A percentile compares a stretch with the other conserved stretches of the same genome.
Evolutionary conservation across 2,888 invertebrate genomes (phyloP).

Genomic region (Lydus trimaculatus): DNA sequence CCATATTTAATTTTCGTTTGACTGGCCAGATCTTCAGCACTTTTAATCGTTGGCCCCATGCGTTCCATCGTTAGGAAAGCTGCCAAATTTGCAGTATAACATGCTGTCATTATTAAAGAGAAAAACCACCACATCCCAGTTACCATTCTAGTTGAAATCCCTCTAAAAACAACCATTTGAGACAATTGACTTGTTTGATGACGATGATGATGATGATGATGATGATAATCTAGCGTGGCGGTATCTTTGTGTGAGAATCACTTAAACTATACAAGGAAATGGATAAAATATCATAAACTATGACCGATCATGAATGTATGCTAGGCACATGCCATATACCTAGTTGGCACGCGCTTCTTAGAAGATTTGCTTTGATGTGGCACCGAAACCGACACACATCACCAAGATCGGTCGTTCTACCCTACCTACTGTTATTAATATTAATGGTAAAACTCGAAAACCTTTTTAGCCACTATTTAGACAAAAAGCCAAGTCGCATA

Average conservation of each 20-base stretch:
- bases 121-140: constrained; percentile 95
- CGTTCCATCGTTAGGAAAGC: constrained; percentile 91
- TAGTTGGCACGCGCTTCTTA: constrained; percentile 55
- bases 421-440: constrained; percentile 38
- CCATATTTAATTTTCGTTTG: constrained; percentile 98
- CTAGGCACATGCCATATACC: constrained; percentile 48
- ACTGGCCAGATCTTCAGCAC: constrained; percentile 89
- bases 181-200: constrained; percentile 4
- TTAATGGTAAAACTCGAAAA: constrained; percentile 35
- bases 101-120: constrained; percentile 88
- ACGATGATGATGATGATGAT: background rate
- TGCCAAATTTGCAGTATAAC: constrained; percentile 94
- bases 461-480: constrained; percentile 12
- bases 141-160: constrained; percentile 87
- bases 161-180: constrained; percentile 63
- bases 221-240: constrained; percentile 25
- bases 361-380: constrained; percentile 46
- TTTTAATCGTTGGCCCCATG: constrained; percentile 88
- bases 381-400: constrained; percentile 39
- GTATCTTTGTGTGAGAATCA: constrained; percentile 41
- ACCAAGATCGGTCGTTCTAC: constrained; percentile 30
- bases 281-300: constrained; percentile 54
- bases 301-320: constrained; percentile 43
- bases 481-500: background rate
- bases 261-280: constrained; percentile 45